Evolutionary conservation across 2,888 invertebrate genomes (phyloP).

Genomic region (Bugulina stolonifera): DNA sequence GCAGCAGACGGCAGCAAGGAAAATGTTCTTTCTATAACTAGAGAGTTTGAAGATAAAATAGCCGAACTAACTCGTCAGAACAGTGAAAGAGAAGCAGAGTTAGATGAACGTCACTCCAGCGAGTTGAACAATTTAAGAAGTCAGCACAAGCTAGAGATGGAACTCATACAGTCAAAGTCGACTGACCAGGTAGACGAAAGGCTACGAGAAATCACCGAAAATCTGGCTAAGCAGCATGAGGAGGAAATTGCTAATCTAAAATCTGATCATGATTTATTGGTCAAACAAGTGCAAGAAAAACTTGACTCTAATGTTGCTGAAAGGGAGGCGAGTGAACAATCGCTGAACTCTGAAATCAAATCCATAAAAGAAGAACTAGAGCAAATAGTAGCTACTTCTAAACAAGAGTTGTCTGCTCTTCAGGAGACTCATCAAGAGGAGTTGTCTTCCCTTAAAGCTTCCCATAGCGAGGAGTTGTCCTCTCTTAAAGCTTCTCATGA

Average conservation of each 20-base stretch:
- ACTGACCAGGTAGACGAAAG: not conserved
- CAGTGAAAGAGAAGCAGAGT: not conserved
- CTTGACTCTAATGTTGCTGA: not conserved
- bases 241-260: not conserved
- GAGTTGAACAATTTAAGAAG: not conserved
- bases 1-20: not conserved
- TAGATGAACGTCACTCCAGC: not conserved
- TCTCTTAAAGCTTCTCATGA: not conserved
- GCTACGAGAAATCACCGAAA: not conserved
- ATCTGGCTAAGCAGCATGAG: not conserved
- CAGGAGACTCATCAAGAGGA: not conserved
- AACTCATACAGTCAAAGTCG: slow-evolving; percentile 9
- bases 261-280: not conserved
- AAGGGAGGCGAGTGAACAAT: not conserved
- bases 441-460: not conserved
- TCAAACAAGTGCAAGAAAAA: not conserved
- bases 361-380: not conserved
- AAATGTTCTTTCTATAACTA: not conserved
- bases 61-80: not conserved
- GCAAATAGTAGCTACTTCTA: not conserved
- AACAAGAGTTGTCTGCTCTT: not conserved
- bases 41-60: not conserved
- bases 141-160: not conserved
- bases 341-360: not conserved
- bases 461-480: slow-evolving; percentile 7